Base-by-base conservation (phyloP, 2,113 vertebrate genomes). In the Malurus elegans region DNA sequence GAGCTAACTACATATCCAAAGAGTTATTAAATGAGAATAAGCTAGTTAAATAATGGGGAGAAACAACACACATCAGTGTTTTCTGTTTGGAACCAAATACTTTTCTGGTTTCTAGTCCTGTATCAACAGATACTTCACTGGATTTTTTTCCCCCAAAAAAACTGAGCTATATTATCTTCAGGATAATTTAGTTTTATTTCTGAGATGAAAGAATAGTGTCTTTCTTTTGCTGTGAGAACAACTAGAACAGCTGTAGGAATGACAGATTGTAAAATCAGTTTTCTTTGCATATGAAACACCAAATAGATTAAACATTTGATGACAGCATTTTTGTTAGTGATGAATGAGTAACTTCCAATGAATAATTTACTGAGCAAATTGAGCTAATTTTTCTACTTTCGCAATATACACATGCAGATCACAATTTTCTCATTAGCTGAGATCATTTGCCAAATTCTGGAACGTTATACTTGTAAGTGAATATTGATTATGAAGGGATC, bases 281-380 rank as follows among this genome's bases (percentile, higher is more conserved):
- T 74, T 74, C 57, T 75, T 60, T 57, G 38, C 34, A 79, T 26
- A 42, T 61, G 64, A 94, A 95, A 75, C 32, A 45, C 45, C 19
- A 71, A 86, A 87, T 6, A 87, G 31, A 72, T n/a, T 12, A 89
- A 89, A 86, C 3, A 4, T 69, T 45, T 70, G 31, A 93, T 89
- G 76, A 54, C 40, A 64, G 47, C 20, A 50, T 92, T 84, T 94
- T 78, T 84, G 20, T 64, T 74, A 67, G 53, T 56, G 72, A 92
- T 54, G 57, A 96, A 79, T 86, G n/a, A 94, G 34, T 72, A 82
- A 89, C 36, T 72, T 85, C 32, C 40, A 48, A 56, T 93, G 61
- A 94, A 95, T 94, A 95, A 96, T 91, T 95, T 90, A 91, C 21
- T 51, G 17, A 88, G 48, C 17, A 96, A 89, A 93, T 81, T 81